Evolutionary conservation across 2,888 invertebrate species (phyloP).

Genomic region (Glyphotaelius pellucidus): DNA sequence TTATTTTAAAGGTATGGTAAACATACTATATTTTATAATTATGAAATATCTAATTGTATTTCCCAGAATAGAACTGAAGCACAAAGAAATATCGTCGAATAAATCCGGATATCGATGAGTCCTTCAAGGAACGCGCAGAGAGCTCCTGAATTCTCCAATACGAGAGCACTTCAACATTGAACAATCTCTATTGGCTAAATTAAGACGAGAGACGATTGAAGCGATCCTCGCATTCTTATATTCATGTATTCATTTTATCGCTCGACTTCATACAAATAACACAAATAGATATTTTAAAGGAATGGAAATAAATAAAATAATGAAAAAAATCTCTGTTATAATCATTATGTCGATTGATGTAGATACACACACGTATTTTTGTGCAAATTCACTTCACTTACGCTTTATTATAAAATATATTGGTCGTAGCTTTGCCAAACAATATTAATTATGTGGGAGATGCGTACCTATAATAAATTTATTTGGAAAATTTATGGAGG

Average conservation of each 20-base stretch:
- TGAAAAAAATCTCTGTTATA: too few species aligned
- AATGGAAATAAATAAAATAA: too few species aligned
- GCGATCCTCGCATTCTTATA: background rate
- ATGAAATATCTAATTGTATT: background rate
- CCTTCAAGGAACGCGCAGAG: background rate
- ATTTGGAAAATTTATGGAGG: background rate
- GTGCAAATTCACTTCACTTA: background rate
- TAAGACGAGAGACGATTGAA: background rate
- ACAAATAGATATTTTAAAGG: background rate
- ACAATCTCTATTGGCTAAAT: background rate
- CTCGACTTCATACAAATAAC: background rate
- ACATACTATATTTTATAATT: background rate
- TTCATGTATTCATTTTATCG: background rate
- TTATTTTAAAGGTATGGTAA: background rate
- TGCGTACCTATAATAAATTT: background rate
- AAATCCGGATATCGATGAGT: slow-evolving; percentile 8
- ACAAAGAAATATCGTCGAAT: slow-evolving; percentile 3
- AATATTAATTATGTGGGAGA: background rate
- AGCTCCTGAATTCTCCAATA: background rate
- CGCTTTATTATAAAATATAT: background rate
- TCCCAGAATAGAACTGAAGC: background rate
- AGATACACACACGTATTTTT: background rate
- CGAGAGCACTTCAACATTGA: background rate
- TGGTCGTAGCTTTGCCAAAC: background rate
- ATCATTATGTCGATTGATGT: too few species aligned